A percentile compares a stretch with the other conserved stretches of the same genome.
Conservation (phyloP, 1,140 invertebrate genomes). For the Leptopilina clavipes region DNA sequence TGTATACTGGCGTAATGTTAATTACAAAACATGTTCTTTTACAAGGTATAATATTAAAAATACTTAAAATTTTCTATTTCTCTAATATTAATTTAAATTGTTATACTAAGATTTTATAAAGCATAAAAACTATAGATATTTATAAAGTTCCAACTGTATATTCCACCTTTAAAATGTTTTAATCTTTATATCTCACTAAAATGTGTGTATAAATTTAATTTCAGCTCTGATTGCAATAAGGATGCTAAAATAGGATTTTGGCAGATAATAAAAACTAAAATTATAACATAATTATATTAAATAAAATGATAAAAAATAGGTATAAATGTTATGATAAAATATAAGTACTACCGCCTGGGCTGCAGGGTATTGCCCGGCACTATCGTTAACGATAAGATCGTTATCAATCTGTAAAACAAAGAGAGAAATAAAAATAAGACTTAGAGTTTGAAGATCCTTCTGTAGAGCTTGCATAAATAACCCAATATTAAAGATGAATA, state of each 20-base stretch:
- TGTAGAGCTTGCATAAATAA: constrained; percentile 6
- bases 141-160: no score
- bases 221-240: not conserved
- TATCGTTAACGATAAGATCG: constrained; percentile 75
- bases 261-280: constrained; percentile 2
- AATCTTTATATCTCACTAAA: no score
- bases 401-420: constrained; percentile 75
- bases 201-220: no score
- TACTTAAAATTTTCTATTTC: no score
- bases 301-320: constrained; percentile 53
- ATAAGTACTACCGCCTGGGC: constrained; percentile 76
- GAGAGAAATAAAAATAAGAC: constrained; percentile 72
- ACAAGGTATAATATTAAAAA: no score
- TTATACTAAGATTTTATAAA: no score
- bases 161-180: no score
- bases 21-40: no score
- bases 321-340: constrained; percentile 63
- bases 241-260: not conserved
- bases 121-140: no score
- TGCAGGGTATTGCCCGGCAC: constrained; percentile 75
- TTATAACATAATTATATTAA: constrained; percentile 48
- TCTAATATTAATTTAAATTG: no score
- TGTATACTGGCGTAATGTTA: no score
- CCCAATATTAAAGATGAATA: not conserved
- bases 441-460: constrained; percentile 62